These are phyloP conservation scores for Smittia aterrima DNA, from an alignment of 2,888 invertebrate genomes.

Conservation along the genomic window DNA sequence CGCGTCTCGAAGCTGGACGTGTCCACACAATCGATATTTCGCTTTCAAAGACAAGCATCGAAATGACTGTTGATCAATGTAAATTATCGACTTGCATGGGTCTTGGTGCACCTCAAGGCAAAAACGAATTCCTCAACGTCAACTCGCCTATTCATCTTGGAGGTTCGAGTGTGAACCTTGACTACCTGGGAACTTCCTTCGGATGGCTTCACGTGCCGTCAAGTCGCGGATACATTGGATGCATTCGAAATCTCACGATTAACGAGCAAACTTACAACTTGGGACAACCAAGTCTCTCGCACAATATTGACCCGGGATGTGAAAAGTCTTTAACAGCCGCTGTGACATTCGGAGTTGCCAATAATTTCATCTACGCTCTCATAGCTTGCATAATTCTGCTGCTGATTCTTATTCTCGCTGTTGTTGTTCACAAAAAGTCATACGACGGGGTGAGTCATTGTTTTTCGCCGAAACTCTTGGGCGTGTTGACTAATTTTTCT, in stretches of 20 bases:
- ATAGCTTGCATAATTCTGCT: constrained; percentile 79
- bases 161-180: constrained; percentile 67
- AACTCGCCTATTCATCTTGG: constrained; percentile 88
- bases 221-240: constrained; percentile 76
- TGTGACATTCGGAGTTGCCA: constrained; percentile 78
- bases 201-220: constrained; percentile 72
- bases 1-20: constrained; percentile 77
- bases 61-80: constrained; percentile 77
- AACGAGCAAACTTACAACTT: constrained; percentile 87
- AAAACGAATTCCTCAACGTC: constrained; percentile 72
- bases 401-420: constrained; percentile 78
- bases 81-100: constrained; percentile 69
- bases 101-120: constrained; percentile 66
- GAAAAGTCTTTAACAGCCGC: constrained; percentile 71
- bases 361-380: constrained; percentile 86
- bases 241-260: constrained; percentile 86
- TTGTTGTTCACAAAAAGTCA: constrained; percentile 83
- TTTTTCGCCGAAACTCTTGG: neutral
- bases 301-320: constrained; percentile 72
- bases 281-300: constrained; percentile 71
- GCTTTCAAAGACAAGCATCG: constrained; percentile 63
- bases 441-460: constrained; percentile 62
- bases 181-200: constrained; percentile 60
- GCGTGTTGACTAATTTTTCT: neutral
- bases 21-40: constrained; percentile 84